Evolutionary conservation across 1,140 invertebrate species (phyloP).

Genomic region (Zaprionus davidi): DNA sequence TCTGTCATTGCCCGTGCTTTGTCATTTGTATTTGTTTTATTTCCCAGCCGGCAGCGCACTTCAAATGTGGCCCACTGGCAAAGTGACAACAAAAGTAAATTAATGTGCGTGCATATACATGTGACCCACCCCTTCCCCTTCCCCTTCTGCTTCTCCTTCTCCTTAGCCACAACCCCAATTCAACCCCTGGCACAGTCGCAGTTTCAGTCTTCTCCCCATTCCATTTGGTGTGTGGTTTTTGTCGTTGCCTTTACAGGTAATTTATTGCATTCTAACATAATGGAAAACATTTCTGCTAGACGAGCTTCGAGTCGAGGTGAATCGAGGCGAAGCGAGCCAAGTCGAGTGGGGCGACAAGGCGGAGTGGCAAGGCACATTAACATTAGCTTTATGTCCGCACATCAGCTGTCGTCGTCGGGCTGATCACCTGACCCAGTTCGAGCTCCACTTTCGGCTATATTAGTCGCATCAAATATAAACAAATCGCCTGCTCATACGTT

Average conservation of each 20-base stretch:
- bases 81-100: conserved; percentile 83
- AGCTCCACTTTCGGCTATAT: conserved; percentile 40
- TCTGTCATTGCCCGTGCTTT: conserved; percentile 56
- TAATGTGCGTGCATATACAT: conserved; percentile 78
- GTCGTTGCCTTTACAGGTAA: conserved; percentile 79
- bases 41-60: conserved; percentile 72
- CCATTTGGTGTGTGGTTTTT: conserved; percentile 61
- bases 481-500: conserved; percentile 73
- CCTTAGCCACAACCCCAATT: conserved; percentile 14
- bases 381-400: conserved; percentile 78
- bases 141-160: background rate
- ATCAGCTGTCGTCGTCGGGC: conserved; percentile 64
- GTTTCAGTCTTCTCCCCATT: background rate
- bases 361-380: conserved; percentile 60
- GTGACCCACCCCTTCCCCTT: conserved; percentile 8
- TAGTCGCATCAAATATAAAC: conserved; percentile 72
- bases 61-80: conserved; percentile 81
- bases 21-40: conserved; percentile 82
- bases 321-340: background rate
- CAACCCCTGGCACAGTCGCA: background rate
- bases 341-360: conserved; percentile 42
- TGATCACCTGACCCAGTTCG: conserved; percentile 63
- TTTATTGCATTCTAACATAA: conserved; percentile 83
- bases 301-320: background rate
- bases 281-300: conserved; percentile 78